Evolutionary conservation across 2,797 vertebrate genomes (phyloP).

Genomic region (Lagocephalus sceleratus): DNA sequence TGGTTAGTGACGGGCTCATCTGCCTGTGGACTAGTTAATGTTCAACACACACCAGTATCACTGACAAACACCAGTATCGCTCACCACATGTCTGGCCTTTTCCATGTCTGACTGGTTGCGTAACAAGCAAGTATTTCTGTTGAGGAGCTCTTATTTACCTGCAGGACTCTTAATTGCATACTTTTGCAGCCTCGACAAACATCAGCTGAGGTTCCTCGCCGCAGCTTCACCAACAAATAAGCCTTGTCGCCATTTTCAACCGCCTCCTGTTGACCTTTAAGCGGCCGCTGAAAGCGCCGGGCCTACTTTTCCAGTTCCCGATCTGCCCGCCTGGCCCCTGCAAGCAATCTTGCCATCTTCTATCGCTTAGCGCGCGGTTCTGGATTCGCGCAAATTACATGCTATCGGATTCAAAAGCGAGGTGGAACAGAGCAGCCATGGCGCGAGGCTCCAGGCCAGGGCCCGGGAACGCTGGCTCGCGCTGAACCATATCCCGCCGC

Average conservation of each 20-base stretch:
- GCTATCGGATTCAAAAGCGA: slow-evolving; percentile 70
- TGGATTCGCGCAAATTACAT: slow-evolving; percentile 77
- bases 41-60: too few species aligned
- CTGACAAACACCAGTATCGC: slow-evolving; percentile 36
- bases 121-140: slow-evolving; percentile 48
- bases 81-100: slow-evolving; percentile 44
- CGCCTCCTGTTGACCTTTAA: slow-evolving; percentile 35
- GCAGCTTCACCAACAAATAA: slow-evolving; percentile 57
- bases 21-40: too few species aligned
- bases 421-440: slow-evolving; percentile 30
- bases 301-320: slow-evolving; percentile 38
- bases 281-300: slow-evolving; percentile 55
- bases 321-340: slow-evolving; percentile 16
- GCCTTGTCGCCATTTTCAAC: slow-evolving; percentile 39
- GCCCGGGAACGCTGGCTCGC: slow-evolving; percentile 42
- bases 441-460: slow-evolving; percentile 40
- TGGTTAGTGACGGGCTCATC: not conserved
- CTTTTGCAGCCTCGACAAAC: slow-evolving; percentile 61
- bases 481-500: slow-evolving; percentile 44
- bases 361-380: slow-evolving; percentile 69
- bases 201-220: slow-evolving; percentile 56
- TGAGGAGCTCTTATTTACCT: slow-evolving; percentile 45
- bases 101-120: slow-evolving; percentile 54
- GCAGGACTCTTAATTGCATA: slow-evolving; percentile 46
- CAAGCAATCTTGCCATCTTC: slow-evolving; percentile 63